Evolutionary conservation across 2,113 vertebrate species (phyloP), one percentile per base, ranked within the genome.

Genomic region (Mastomys natalensis): DNA sequence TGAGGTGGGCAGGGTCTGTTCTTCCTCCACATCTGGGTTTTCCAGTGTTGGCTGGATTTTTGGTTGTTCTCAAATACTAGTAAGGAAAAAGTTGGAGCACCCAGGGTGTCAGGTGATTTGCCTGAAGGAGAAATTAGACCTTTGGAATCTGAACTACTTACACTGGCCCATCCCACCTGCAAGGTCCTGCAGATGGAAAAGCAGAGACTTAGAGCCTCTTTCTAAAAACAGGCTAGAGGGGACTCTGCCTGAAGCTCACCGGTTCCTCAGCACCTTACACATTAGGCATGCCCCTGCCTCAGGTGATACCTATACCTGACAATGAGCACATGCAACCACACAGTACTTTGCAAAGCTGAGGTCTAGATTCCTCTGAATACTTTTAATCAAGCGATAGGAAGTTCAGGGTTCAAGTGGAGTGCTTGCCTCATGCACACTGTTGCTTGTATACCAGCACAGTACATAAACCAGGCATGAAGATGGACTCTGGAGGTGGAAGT

Each of bases 301-400:
- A 37, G 68, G 7, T 9, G 21, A 53, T 1, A 16, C 17, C 11
- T 51, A 21, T 43, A 19, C 64, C 11, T 53, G 70, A 40, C 24
- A 26, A 0, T 10, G 0, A 6, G 43, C 16, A 3, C 2, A 0
- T 22, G 0, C 9, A n/a, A 26, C 21, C 12, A 0, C 21, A 4
- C 7, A 4, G 90, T 9, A 51, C 40, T 76, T 53, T 53, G 19
- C 43, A 66, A 62, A 92, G 74, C 87, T 6, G 24, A 80, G 37
- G 60, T n/a, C 6, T 64, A 55, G 16, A 77, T 13, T 16, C 73
- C 8, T 84, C 94, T 11, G 11, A 29, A 29, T 3, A 7, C 58
- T 58, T 60, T 13, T 4, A 31, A 21, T 58, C 37, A 13, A 70
- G 80, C 11, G 16, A 43, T 17, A 40, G 51, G 11, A 51, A 11